phyloP scores from a whole-genome alignment of 2,888 invertebrate genomes.

The Aphelenchoides bicaudatus region DNA sequence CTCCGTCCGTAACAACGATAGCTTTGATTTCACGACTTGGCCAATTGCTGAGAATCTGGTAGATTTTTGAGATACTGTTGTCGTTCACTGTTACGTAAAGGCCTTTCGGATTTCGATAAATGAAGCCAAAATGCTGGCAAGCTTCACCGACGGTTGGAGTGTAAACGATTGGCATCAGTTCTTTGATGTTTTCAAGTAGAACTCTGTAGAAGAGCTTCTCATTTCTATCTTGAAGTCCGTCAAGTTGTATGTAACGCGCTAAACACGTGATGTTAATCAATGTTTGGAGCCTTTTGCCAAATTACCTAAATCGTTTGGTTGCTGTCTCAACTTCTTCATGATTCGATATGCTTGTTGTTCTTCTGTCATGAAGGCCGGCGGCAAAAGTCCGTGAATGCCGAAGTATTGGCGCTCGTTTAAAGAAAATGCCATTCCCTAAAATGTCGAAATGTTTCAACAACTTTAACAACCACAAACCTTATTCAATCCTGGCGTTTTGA shows the following conservation, averaged over 20 bases:
- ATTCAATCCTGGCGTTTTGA: constrained; percentile 63
- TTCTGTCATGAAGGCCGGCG: constrained; percentile 80
- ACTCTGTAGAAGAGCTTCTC: constrained; percentile 91
- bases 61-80: constrained; percentile 77
- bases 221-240: constrained; percentile 80
- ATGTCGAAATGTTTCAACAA: neutral
- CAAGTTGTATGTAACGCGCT: constrained; percentile 91
- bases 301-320: constrained; percentile 1
- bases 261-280: no score
- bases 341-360: constrained; percentile 78
- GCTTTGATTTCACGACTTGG: constrained; percentile 66
- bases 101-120: constrained; percentile 70
- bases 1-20: constrained; percentile 90
- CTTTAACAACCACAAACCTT: constrained; percentile 43
- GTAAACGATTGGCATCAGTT: constrained; percentile 96
- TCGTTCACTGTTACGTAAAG: constrained; percentile 93
- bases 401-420: constrained; percentile 86
- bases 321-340: constrained; percentile 64
- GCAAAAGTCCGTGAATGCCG: constrained; percentile 91
- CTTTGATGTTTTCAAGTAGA: constrained; percentile 78
- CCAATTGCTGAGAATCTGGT: constrained; percentile 90
- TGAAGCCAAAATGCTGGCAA: constrained; percentile 90
- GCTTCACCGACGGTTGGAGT: constrained; percentile 89
- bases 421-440: constrained; percentile 85
- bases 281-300: no score